phyloP scores from a whole-genome alignment of 2,113 vertebrate genomes.

The Synchiropus splendidus region DNA sequence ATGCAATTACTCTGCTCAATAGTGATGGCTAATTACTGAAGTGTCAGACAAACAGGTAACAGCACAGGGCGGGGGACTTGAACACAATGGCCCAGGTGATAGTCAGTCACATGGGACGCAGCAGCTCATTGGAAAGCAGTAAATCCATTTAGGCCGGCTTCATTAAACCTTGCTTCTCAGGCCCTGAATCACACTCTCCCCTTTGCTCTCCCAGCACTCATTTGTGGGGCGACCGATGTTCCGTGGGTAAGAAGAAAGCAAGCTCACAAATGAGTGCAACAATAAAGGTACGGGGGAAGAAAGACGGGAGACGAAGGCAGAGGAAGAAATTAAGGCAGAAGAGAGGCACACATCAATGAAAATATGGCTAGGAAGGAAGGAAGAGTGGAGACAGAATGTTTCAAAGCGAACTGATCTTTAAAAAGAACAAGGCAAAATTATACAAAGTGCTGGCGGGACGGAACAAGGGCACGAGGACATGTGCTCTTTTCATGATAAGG shows the following conservation, averaged over 20 bases:
- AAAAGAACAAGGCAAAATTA: slow-evolving; percentile 24
- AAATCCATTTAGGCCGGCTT: slow-evolving; percentile 65
- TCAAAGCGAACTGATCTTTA: slow-evolving; percentile 28
- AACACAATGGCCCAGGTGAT: slow-evolving; percentile 49
- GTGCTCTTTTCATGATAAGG: slow-evolving; percentile 54
- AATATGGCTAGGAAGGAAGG: slow-evolving; percentile 10
- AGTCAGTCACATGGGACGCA: slow-evolving; percentile 47
- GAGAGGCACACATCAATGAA: slow-evolving; percentile 1
- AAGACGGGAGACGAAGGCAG: slow-evolving; percentile 26
- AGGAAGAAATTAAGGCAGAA: too few relatives aligned
- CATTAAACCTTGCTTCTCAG: slow-evolving; percentile 52
- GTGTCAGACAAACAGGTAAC: slow-evolving; percentile 62
- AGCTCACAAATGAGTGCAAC: slow-evolving; percentile 36
- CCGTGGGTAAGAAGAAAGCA: slow-evolving; percentile 42
- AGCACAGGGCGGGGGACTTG: slow-evolving; percentile 19
- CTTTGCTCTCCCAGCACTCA: slow-evolving; percentile 35
- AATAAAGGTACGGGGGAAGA: slow-evolving; percentile 11
- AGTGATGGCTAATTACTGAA: slow-evolving; percentile 56
- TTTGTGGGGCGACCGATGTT: slow-evolving; percentile 47
- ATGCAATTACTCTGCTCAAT: slow-evolving; percentile 57
- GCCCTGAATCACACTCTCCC: slow-evolving; percentile 37
- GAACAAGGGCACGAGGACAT: slow-evolving; percentile 46
- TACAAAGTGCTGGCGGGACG: slow-evolving; percentile 32
- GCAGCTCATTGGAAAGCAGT: slow-evolving; percentile 56
- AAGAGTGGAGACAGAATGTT: slow-evolving; percentile 21